Base-by-base conservation (phyloP, 2,888 invertebrate genomes). In the Allacma fusca region DNA sequence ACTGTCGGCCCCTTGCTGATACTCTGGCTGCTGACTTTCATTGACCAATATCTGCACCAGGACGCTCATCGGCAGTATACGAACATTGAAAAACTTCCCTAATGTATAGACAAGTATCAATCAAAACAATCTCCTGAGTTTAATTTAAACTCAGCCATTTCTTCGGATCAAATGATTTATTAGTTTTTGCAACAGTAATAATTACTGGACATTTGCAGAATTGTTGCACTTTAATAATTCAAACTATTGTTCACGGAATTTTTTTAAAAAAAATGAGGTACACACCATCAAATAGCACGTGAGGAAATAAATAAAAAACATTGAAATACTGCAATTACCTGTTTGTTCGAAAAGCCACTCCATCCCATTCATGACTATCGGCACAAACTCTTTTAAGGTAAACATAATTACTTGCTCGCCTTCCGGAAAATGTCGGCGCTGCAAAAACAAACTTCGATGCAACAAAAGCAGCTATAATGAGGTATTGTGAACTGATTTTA, bases 341-440 rank as follows among this genome's bases (percentile, higher is more conserved):
- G 70, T 26, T 12, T 34, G 13, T 19, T 71, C 76, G 0, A 64
- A 28, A 16, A 77, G 65, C 76, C 76, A 77, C 0, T 71, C 29
- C 19, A 77, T 16, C 5, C 76, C 76, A 44, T 70, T n/a, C n/a
- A n/a, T 12, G 12, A 77, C 76, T 24, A 71, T 50, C 21, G 76
- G 76, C 28, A 77, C 62, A 26, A 62, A 71, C 29, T 77, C 76
- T 65, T 77, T 77, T 21, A 65, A 21, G 0, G 76, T 28, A 50
- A 77, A 77, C 43, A 77, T n/a, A 2, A 71, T 23, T 23, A 65
- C 23, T n/a, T 28, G 23, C 19, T 77, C 71, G 4, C 43, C 65
- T 9, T 62, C 64, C 19, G n/a, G 19, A 71, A 77, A 77, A 29
- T 77, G 71, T 13, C 16, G 40, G 2, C 24, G 5, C 76, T 76